These are phyloP conservation scores for Nycticebus coucang DNA, from an alignment of 2,113 vertebrate genomes.

Conservation along the genomic window DNA sequence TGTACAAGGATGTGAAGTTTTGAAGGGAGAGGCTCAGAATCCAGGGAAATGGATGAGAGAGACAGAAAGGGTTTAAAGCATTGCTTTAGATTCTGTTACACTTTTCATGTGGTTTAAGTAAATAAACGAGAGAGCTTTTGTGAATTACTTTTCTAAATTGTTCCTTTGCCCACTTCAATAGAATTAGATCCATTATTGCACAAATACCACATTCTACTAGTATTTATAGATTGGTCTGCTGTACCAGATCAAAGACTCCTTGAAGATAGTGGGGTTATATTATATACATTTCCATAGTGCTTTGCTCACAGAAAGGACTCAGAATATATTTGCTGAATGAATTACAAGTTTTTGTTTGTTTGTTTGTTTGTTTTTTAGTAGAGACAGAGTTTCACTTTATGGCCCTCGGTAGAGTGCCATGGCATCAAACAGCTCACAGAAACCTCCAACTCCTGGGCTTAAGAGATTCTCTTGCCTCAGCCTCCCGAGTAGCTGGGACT, in stretches of 20 bases:
- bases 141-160: not conserved
- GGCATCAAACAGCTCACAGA: too few species aligned
- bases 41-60: not conserved
- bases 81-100: not conserved
- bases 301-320: conserved; percentile 24
- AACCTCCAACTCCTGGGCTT: too few species aligned
- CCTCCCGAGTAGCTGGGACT: too few species aligned
- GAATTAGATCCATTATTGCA: not conserved
- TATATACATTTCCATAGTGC: not conserved
- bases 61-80: not conserved
- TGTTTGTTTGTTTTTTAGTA: too few species aligned
- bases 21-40: not conserved
- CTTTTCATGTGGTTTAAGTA: conserved; percentile 25
- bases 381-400: too few species aligned
- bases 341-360: not conserved
- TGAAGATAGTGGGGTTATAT: not conserved
- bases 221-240: not conserved
- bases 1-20: not conserved
- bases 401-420: too few species aligned
- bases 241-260: not conserved
- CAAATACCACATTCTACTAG: not conserved
- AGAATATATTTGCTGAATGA: conserved; percentile 5
- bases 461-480: too few species aligned
- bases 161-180: not conserved
- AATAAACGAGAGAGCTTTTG: not conserved